phyloP scores from a whole-genome alignment of 2,797 vertebrate species.

The Muraenolepis orangiensis region DNA sequence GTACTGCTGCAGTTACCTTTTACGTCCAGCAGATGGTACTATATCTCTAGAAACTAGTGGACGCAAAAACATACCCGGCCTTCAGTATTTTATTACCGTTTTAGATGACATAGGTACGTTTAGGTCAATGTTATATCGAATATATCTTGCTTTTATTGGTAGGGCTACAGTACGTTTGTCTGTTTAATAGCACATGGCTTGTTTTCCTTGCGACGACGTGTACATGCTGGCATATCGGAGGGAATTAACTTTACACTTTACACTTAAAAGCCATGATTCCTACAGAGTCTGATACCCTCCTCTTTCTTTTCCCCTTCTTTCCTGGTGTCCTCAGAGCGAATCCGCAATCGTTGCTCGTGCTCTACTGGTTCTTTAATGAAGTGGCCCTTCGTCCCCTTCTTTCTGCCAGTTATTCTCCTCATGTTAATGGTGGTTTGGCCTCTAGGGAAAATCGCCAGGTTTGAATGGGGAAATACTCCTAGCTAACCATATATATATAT shows the following conservation, averaged over 20 bases:
- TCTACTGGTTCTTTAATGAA: not conserved
- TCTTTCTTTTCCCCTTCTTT: not conserved
- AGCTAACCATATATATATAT: not conserved
- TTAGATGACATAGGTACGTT: not conserved
- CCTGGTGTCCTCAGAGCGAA: not conserved
- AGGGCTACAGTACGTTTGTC: not conserved
- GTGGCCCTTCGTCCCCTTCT: not conserved
- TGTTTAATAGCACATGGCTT: not conserved
- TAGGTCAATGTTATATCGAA: not conserved
- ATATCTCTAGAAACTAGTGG: not conserved
- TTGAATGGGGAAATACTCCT: slow-evolving; percentile 19
- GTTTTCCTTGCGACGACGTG: not conserved
- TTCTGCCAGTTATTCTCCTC: not conserved
- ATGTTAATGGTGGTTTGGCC: slow-evolving; percentile 36
- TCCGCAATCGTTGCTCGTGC: not conserved
- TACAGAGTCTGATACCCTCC: not conserved
- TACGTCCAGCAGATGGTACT: not conserved
- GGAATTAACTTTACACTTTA: no score
- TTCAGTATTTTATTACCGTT: not conserved
- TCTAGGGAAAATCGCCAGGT: slow-evolving; percentile 21
- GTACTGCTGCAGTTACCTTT: not conserved
- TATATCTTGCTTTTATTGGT: not conserved
- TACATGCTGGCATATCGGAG: not conserved
- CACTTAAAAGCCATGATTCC: no score
- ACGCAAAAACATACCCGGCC: not conserved